Conservation (phyloP, 1,140 invertebrate genomes). For the Saccostrea echinata region DNA sequence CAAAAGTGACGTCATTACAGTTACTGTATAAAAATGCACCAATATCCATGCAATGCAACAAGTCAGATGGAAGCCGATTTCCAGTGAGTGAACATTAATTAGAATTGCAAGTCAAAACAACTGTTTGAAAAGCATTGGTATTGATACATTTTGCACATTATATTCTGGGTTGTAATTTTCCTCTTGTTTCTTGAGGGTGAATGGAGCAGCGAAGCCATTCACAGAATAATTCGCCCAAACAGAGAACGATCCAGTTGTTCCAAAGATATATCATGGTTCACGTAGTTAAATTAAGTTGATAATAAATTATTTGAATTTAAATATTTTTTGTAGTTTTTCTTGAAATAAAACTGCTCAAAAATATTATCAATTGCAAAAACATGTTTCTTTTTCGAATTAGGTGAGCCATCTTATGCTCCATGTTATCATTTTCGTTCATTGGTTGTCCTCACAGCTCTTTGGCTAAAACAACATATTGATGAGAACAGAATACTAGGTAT, state of each 20-base stretch:
- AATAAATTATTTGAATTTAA: slow-evolving; percentile 3
- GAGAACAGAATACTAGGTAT: no score
- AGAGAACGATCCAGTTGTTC: neutral
- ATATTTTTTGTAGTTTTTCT: neutral
- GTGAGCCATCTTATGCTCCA: no score
- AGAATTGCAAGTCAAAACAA: neutral
- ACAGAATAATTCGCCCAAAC: neutral
- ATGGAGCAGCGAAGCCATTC: neutral
- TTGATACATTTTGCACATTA: neutral
- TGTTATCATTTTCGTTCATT: no score
- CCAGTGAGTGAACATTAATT: slow-evolving; percentile 81
- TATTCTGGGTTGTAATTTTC: neutral
- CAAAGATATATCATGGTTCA: slow-evolving; percentile 11
- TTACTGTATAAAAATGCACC: slow-evolving; percentile 91
- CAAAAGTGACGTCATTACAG: slow-evolving; percentile 86
- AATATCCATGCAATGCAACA: slow-evolving; percentile 97
- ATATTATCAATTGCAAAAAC: no score
- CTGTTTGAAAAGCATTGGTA: neutral
- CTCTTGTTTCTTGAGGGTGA: neutral
- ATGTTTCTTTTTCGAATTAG: no score
- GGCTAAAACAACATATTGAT: no score
- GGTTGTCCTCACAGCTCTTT: no score
- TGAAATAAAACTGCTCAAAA: no score
- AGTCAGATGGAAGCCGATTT: slow-evolving; percentile 91
- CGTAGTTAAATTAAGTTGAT: neutral